These are phyloP conservation scores for Osedax fenrisi DNA, from an alignment of 2,888 invertebrate species.

Conservation along the genomic window DNA sequence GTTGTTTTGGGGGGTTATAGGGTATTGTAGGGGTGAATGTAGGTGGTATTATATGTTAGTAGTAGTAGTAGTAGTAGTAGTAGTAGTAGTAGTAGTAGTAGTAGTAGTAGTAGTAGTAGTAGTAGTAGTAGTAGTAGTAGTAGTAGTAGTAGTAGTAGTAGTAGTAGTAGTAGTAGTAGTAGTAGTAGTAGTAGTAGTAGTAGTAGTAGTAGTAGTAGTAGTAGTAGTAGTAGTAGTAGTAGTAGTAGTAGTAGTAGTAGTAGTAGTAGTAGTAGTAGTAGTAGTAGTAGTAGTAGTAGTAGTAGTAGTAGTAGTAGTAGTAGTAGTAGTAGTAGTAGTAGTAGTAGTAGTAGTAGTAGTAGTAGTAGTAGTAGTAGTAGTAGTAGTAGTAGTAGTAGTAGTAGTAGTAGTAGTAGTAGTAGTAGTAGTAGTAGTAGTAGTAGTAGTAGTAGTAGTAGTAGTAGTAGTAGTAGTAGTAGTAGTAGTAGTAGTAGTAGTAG, in stretches of 20 bases:
- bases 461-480: neutral
- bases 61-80: conserved; percentile 38
- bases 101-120: neutral
- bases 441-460: neutral
- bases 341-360: neutral
- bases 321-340: neutral
- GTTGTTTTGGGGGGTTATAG: too few relatives aligned
- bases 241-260: neutral
- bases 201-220: neutral
- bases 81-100: conserved; percentile 22
- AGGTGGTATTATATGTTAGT: conserved; percentile 34
- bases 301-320: neutral
- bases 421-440: neutral
- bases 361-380: neutral
- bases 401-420: neutral
- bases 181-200: neutral
- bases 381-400: neutral
- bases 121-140: neutral
- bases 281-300: neutral
- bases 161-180: neutral
- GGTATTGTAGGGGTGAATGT: too few relatives aligned
- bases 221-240: neutral
- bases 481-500: neutral
- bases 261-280: neutral
- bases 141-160: neutral